Evolutionary conservation across 2,888 invertebrate genomes (phyloP).

Genomic region (Seira sanloemensis): DNA sequence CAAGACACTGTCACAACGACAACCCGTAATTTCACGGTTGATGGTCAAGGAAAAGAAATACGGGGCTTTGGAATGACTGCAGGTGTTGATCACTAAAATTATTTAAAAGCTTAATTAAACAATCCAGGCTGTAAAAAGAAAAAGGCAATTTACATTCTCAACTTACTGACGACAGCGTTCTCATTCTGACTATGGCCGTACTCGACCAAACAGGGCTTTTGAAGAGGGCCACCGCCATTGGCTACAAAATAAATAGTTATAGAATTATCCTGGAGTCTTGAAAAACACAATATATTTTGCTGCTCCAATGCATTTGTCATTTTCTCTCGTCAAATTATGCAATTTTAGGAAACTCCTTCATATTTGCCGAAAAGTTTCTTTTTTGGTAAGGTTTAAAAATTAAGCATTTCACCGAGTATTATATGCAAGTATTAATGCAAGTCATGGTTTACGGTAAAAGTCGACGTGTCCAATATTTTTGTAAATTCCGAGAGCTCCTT

Average conservation of each 20-base stretch:
- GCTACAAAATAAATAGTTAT: conserved; percentile 28
- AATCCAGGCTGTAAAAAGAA: neutral
- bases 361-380: neutral
- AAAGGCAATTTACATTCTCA: neutral
- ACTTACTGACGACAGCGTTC: conserved; percentile 54
- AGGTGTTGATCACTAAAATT: conserved; percentile 46
- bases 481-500: conserved; percentile 50
- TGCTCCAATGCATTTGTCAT: too few species aligned
- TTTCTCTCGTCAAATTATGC: too few species aligned
- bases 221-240: conserved; percentile 63
- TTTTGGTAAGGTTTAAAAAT: neutral
- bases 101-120: neutral
- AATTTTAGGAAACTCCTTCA: neutral
- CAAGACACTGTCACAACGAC: conserved; percentile 33
- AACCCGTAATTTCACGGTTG: conserved; percentile 21
- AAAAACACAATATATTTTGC: too few species aligned
- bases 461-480: conserved; percentile 58
- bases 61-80: conserved; percentile 60
- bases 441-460: conserved; percentile 43
- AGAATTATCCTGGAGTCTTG: neutral
- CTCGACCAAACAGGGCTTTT: conserved; percentile 43
- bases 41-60: conserved; percentile 59
- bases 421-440: neutral
- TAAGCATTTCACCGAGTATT: too few species aligned
- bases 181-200: conserved; percentile 36